Base-by-base conservation (phyloP, 1,140 invertebrate species). In the Pseudomyrmex gracilis region DNA sequence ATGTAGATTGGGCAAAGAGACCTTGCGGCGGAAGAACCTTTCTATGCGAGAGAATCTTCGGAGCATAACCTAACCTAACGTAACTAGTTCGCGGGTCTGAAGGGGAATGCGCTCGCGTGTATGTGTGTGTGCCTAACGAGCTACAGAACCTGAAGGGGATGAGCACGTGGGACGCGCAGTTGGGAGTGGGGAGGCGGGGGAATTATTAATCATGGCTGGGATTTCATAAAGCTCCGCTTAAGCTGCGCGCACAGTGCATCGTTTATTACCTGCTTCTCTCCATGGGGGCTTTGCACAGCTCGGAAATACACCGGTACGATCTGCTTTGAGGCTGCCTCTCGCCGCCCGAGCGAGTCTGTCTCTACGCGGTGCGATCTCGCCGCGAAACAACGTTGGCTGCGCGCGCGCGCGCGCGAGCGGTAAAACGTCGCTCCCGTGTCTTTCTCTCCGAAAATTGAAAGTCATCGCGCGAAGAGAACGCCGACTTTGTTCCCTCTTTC, bases 161-260 rank as follows among this genome's bases (percentile, higher is more conserved):
- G 84, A 55, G 74, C 55, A 34, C 64, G 53, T 17, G 67, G 47
- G 34, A 66, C 49, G 60, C 43, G 24, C 60, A 73, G 85, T 61
- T 53, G 80, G 63, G 9, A 58, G 17, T 17, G 66, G 76, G 53
- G 78, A 67, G 84, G 68, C 74, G 82, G 82, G 89, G 80, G 85
- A 92, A 92, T 93, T 94, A 94, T 94, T 94, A 94, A 94, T 94
- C 93, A 93, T 90, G 87, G 89, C 90, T 80, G 83, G 90, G 91
- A 93, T 93, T 91, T 93, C 92, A 93, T 93, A 93, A 93, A 93
- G 93, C 90, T 92, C 89, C 86, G 88, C 89, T 92, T 91, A 90
- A 92, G 92, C 91, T 91, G 85, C 87, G 90, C 88, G 90, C 88
- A 90, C 90, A 89, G 88, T 90, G 90, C 90, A 91, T 91, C 90